Evolutionary conservation across 2,797 vertebrate species (phyloP), one percentile per base, ranked within the genome.

Genomic region (Danionella dracula): DNA sequence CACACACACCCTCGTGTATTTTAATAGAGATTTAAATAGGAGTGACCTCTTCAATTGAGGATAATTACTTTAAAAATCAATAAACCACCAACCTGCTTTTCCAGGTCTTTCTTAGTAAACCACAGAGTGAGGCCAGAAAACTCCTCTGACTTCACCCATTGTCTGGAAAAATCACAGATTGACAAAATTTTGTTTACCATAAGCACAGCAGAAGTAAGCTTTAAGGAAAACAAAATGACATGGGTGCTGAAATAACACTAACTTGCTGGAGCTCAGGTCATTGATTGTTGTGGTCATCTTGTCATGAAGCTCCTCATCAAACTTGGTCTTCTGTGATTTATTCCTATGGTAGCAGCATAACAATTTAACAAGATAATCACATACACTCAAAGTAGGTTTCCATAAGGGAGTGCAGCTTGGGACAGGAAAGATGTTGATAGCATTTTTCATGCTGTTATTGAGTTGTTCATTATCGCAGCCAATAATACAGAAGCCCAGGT

Each of bases 221-320:
- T 9, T 4, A 35, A 13, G 5, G 1, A 12, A 45, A 65, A 23
- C 10, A 0, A 41, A 20, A 11, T 8, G 19, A 6, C 45, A 23
- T 15, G 19, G 6, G 13, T 38, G 48, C 37, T 19, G 16, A 10
- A 51, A 9, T 8, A 11, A 50, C 56, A 81, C 90, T 55, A 87
- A 99, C 96, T 92, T 95, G 68, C 87, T 91, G 68, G 90, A 92
- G 80, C 89, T 95, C 75, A 99, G 91, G 61, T 96, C 93, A 62
- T 99, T 95, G 0, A 99, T 98, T 64, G 96, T 93, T 0, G 92
- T 93, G 63, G 93, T 91, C 93, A 98, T 97, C 55, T 97, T 92
- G 16, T 98, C 94, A 15, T 94, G 92, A 17, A 92, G 88, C 76
- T 97, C 93, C 46, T 97, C 95, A 55, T 99, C 95, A 55, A 93